Evolutionary conservation across 2,113 vertebrate species (phyloP).

Genomic region (Pseudolaguvia tuberculata): DNA sequence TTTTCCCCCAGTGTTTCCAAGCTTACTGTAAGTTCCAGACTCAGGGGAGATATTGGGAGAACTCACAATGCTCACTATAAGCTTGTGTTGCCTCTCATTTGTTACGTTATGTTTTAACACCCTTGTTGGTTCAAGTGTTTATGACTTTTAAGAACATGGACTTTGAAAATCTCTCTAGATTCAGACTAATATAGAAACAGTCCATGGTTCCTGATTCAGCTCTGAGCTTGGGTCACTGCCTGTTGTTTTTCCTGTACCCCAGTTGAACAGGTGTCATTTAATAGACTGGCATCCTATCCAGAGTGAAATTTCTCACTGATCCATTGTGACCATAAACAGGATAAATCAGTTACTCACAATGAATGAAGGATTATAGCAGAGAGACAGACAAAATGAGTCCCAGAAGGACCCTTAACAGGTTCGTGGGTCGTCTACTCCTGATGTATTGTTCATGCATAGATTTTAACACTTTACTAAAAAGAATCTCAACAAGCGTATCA

Average conservation of each 20-base stretch:
- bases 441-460: background rate
- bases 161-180: background rate
- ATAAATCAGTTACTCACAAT: background rate
- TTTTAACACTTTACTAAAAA: constrained; percentile 17
- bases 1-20: constrained; percentile 17
- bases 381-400: constrained; percentile 12
- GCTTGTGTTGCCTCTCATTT: constrained; percentile 1
- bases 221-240: background rate
- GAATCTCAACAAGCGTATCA: constrained; percentile 18
- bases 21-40: constrained; percentile 43
- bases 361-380: background rate
- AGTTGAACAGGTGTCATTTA: too few species aligned
- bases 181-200: background rate
- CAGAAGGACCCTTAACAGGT: constrained; percentile 5
- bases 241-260: background rate
- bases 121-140: constrained; percentile 10
- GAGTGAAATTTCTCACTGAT: background rate
- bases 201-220: background rate
- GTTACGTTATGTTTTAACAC: constrained; percentile 28
- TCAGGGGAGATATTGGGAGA: constrained; percentile 27
- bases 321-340: background rate
- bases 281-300: background rate
- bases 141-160: background rate
- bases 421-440: background rate
- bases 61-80: constrained; percentile 9